Conservation (phyloP, 2,797 vertebrate species). For the Schizothorax lantsangensis region DNA sequence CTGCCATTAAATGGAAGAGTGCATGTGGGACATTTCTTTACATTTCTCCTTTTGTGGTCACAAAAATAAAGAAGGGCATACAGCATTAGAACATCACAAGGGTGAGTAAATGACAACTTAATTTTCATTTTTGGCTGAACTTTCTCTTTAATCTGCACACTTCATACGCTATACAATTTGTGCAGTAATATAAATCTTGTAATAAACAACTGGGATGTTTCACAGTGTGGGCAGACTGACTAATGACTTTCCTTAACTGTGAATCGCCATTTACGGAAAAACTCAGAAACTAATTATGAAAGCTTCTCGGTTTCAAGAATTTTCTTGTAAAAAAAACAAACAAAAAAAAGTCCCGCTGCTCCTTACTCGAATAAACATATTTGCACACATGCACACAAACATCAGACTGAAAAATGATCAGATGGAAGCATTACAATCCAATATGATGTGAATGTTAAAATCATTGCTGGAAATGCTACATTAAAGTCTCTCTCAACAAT, state of each 20-base stretch:
- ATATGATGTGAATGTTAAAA: background rate
- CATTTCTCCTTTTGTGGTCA: background rate
- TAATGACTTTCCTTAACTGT: constrained; percentile 5
- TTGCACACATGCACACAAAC: background rate
- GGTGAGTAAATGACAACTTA: background rate
- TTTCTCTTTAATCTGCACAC: background rate
- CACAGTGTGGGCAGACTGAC: constrained; percentile 9
- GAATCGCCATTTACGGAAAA: constrained; percentile 20
- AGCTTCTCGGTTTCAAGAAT: background rate
- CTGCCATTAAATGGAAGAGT: background rate
- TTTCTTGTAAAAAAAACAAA: background rate
- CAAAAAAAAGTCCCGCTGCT: background rate
- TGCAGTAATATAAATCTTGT: background rate
- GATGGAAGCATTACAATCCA: background rate
- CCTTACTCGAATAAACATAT: background rate
- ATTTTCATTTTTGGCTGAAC: background rate
- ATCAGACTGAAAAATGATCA: background rate
- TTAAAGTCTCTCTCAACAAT: background rate
- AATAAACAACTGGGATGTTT: constrained; percentile 8
- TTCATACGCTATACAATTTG: constrained; percentile 13
- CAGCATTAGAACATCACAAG: background rate
- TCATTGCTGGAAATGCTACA: background rate
- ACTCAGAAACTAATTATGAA: background rate
- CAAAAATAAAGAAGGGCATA: background rate
- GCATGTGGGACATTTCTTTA: background rate